Evolutionary conservation across 2,888 invertebrate genomes (phyloP).

Genomic region (Myopa tessellatipennis): DNA sequence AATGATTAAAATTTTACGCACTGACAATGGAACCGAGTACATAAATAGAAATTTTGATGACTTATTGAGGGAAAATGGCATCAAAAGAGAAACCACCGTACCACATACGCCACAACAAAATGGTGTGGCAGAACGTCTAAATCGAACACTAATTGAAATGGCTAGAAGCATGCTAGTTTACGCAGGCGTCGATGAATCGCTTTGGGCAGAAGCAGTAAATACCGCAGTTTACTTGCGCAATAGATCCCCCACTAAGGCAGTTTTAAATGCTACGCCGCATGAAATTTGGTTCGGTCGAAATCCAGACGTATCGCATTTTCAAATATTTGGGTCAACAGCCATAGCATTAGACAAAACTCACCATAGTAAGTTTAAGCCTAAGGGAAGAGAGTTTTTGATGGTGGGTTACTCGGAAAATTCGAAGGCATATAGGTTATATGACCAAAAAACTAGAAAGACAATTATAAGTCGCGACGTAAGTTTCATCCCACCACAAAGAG

Average conservation of each 20-base stretch:
- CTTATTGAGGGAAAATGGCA: slow-evolving; percentile 30
- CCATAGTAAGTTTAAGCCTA: slow-evolving; percentile 7
- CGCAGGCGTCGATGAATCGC: slow-evolving; percentile 49
- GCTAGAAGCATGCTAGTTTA: slow-evolving; percentile 53
- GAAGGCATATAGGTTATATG: slow-evolving; percentile 44
- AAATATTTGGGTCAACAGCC: neutral
- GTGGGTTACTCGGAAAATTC: slow-evolving; percentile 39
- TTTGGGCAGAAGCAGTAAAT: slow-evolving; percentile 46
- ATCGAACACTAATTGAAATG: slow-evolving; percentile 49
- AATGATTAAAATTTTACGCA: slow-evolving; percentile 40
- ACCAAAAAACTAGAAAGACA: slow-evolving; percentile 31
- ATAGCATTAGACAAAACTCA: neutral
- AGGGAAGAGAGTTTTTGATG: slow-evolving; percentile 31
- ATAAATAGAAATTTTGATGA: slow-evolving; percentile 24
- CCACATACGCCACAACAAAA: slow-evolving; percentile 43
- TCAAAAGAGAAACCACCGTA: slow-evolving; percentile 38
- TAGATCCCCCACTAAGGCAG: slow-evolving; percentile 30
- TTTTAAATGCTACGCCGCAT: neutral
- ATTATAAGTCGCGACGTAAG: too few relatives aligned
- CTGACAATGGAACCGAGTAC: slow-evolving; percentile 40
- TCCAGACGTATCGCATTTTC: neutral
- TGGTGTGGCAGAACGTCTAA: slow-evolving; percentile 45
- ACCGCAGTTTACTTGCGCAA: slow-evolving; percentile 42
- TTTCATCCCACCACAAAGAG: too few relatives aligned
- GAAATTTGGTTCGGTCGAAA: neutral